Conservation (phyloP, 2,113 vertebrate species). For the Scomber scombrus region DNA sequence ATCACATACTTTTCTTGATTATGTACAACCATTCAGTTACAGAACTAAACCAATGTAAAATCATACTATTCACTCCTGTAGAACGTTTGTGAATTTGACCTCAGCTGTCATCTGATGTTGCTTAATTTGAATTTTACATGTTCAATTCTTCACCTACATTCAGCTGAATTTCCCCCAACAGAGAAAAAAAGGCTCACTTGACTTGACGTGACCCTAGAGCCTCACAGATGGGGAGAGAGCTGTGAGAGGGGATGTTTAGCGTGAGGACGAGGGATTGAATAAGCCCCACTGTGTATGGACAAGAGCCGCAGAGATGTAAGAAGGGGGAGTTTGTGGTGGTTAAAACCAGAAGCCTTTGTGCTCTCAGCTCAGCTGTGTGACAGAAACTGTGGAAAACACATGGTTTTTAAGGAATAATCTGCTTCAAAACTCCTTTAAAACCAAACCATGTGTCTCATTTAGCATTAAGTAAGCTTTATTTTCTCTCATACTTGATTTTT, state of each 20-base stretch:
- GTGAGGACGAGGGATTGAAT: constrained; percentile 27
- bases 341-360: constrained; percentile 28
- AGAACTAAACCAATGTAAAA: background rate
- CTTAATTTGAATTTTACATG: constrained; percentile 18
- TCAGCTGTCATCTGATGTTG: constrained; percentile 27
- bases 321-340: constrained; percentile 10
- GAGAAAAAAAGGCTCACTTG: constrained; percentile 36
- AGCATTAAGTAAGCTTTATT: background rate
- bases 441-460: constrained; percentile 19
- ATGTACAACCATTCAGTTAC: background rate
- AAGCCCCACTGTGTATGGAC: constrained; percentile 32
- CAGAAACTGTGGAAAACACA: constrained; percentile 54
- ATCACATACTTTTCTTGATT: background rate
- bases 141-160: constrained; percentile 27
- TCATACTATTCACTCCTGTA: no score
- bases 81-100: background rate
- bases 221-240: constrained; percentile 38
- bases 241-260: constrained; percentile 37
- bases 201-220: constrained; percentile 40
- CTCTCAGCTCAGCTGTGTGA: constrained; percentile 40
- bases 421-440: constrained; percentile 1
- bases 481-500: background rate
- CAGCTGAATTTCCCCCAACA: constrained; percentile 13
- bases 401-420: constrained; percentile 23
- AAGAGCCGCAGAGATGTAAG: constrained; percentile 41